Percentiles rank a stretch among this genome's conserved stretches.
These are phyloP conservation scores for Sebastes steindachneri DNA, from an alignment of 2,797 vertebrate species.

Conservation along the genomic window DNA sequence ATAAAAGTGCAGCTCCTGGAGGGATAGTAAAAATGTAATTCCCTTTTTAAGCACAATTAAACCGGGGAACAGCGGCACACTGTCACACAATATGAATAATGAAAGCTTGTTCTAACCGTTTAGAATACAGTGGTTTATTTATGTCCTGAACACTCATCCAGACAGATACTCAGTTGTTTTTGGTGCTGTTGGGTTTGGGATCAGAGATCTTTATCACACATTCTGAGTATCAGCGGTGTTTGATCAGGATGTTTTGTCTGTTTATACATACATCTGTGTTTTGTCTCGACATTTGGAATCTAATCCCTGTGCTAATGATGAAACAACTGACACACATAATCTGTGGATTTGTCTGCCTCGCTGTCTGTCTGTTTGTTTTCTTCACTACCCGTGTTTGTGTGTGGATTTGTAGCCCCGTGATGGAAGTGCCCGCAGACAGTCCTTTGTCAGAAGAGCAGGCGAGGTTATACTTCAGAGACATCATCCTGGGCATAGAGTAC, in stretches of 20 bases:
- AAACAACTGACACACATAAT: not conserved
- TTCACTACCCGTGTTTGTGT: not conserved
- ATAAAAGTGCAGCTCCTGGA: not conserved
- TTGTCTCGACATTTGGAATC: not conserved
- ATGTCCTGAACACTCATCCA: not conserved
- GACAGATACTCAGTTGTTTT: not conserved
- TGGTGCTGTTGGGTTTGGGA: not conserved
- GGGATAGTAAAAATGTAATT: not conserved
- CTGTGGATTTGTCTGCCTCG: constrained; percentile 1
- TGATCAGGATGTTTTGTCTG: constrained; percentile 4
- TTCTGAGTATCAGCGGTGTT: not conserved
- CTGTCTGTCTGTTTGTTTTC: not conserved
- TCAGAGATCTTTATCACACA: not conserved
- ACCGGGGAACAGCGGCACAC: not conserved
- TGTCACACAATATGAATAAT: not conserved
- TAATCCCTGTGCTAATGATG: not conserved
- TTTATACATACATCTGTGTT: not conserved
- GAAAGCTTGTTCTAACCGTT: not conserved
- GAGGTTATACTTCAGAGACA: constrained; percentile 91
- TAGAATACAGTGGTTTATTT: not conserved
- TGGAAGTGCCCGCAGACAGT: constrained; percentile 93
- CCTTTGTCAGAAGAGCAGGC: constrained; percentile 93
- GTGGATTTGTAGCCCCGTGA: constrained; percentile 87
- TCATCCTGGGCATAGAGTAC: constrained; percentile 97
- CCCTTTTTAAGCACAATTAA: not conserved